Evolutionary conservation across 2,888 invertebrate species (phyloP).

Genomic region (Timandra comae): DNA sequence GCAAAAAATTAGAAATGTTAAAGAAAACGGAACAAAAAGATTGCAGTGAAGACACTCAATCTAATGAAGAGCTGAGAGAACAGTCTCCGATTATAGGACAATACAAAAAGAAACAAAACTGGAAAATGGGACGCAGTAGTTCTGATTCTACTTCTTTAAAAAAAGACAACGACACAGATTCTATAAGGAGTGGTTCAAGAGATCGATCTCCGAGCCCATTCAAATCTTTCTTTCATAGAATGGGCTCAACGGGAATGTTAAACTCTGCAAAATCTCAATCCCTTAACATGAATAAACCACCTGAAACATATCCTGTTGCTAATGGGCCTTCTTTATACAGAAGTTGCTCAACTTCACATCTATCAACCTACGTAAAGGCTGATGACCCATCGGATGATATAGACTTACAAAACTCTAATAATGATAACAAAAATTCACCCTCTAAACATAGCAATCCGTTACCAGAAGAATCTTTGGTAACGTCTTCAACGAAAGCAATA

Average conservation of each 20-base stretch:
- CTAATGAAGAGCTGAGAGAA: conserved; percentile 42
- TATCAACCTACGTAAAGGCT: conserved; percentile 85
- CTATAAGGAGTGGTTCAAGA: conserved; percentile 65
- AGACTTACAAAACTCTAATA: conserved; percentile 75
- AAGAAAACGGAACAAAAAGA: conserved; percentile 81
- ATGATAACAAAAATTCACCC: conserved; percentile 53
- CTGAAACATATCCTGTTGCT: conserved; percentile 56
- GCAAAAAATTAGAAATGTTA: conserved; percentile 84
- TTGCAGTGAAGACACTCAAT: conserved; percentile 48
- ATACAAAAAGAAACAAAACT: conserved; percentile 76
- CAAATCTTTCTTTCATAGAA: conserved; percentile 84
- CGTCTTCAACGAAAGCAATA: conserved; percentile 78
- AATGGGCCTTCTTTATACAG: conserved; percentile 79
- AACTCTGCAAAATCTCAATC: conserved; percentile 76
- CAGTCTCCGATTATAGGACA: conserved; percentile 57
- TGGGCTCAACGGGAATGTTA: conserved; percentile 86
- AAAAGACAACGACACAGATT: conserved; percentile 66
- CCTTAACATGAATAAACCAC: conserved; percentile 49
- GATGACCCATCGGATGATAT: conserved; percentile 89
- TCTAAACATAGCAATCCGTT: conserved; percentile 45
- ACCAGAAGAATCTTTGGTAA: conserved; percentile 56
- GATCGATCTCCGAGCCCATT: conserved; percentile 80
- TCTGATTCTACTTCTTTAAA: conserved; percentile 65
- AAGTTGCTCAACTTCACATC: conserved; percentile 86
- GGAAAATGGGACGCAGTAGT: conserved; percentile 76